A percentile compares a stretch with the other conserved stretches of the same genome.
These are phyloP conservation scores for Hypolimnas misippus DNA, from an alignment of 2,888 invertebrate genomes.

Conservation along the genomic window DNA sequence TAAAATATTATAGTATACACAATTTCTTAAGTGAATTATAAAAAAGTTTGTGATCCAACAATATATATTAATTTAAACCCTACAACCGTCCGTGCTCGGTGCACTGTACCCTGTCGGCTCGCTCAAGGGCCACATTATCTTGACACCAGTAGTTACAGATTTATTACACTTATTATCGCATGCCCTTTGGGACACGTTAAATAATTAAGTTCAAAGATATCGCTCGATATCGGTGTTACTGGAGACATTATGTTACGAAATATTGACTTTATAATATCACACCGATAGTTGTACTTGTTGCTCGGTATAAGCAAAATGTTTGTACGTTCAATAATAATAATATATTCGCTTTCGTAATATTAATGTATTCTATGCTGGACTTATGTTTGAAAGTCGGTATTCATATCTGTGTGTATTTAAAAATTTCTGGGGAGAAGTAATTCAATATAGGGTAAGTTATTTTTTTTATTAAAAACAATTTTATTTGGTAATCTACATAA, in stretches of 20 bases:
- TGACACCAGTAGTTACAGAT: conserved; percentile 49
- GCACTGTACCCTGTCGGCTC: conserved; percentile 34
- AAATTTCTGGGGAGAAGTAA: not conserved
- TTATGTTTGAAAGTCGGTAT: not conserved
- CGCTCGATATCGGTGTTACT: conserved; percentile 40
- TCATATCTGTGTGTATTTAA: not conserved
- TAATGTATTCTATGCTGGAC: not conserved
- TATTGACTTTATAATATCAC: conserved; percentile 25
- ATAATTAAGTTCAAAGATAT: conserved; percentile 50
- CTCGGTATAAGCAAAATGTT: conserved; percentile 1
- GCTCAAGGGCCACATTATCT: conserved; percentile 51
- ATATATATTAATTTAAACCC: conserved; percentile 37
- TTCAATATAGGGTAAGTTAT: not conserved
- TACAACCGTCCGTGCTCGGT: conserved; percentile 27
- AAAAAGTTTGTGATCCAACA: conserved; percentile 27
- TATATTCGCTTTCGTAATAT: no score
- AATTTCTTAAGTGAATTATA: conserved; percentile 17
- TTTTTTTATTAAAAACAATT: not conserved
- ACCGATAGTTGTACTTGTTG: conserved; percentile 22
- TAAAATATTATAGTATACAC: no score
- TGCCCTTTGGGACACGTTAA: conserved; percentile 50
- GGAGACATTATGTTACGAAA: conserved; percentile 39
- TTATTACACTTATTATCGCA: conserved; percentile 50
- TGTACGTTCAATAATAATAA: not conserved
- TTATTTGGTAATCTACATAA: no score